These are phyloP conservation scores for Drosophila obscura DNA, from an alignment of 1,140 invertebrate genomes.

Conservation along the genomic window DNA sequence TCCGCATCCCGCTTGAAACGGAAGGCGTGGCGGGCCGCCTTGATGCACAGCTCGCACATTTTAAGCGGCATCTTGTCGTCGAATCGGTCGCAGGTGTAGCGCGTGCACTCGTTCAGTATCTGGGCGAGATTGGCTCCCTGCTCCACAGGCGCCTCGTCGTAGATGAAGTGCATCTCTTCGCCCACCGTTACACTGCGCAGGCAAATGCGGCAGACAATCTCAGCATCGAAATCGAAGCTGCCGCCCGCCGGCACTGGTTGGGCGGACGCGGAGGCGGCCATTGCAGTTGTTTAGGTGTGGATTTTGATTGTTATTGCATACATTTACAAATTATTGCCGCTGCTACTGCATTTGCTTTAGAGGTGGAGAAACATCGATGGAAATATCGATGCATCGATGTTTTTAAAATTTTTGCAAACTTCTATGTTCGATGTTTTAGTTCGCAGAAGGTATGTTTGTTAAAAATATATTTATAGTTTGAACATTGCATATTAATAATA, in stretches of 20 bases:
- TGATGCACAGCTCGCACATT: conserved; percentile 67
- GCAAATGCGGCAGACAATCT: conserved; percentile 75
- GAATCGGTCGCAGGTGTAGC: conserved; percentile 58
- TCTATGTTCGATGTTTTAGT: too few species aligned
- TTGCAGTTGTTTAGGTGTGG: conserved; percentile 17
- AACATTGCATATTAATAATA: too few species aligned
- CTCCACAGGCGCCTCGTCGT: conserved; percentile 64
- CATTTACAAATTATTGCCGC: conserved; percentile 30
- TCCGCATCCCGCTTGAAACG: conserved; percentile 70
- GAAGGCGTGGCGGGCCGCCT: conserved; percentile 65
- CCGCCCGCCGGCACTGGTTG: conserved; percentile 11
- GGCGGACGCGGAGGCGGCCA: conserved; percentile 21
- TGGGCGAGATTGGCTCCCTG: conserved; percentile 63
- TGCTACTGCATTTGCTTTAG: conserved; percentile 25
- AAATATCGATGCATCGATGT: too few species aligned
- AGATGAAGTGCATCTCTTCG: conserved; percentile 66
- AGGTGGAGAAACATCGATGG: too few species aligned
- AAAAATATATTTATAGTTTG: too few species aligned
- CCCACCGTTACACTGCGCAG: conserved; percentile 53
- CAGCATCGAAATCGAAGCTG: conserved; percentile 43
- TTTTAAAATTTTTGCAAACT: too few species aligned
- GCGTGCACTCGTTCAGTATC: conserved; percentile 73
- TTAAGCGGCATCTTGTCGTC: conserved; percentile 66
- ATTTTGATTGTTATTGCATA: conserved; percentile 14
- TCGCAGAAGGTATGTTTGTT: too few species aligned